A percentile compares a stretch with the other conserved stretches of the same genome.
These are phyloP conservation scores for Falco concolor DNA, from an alignment of 2,797 vertebrate species.

Conservation along the genomic window DNA sequence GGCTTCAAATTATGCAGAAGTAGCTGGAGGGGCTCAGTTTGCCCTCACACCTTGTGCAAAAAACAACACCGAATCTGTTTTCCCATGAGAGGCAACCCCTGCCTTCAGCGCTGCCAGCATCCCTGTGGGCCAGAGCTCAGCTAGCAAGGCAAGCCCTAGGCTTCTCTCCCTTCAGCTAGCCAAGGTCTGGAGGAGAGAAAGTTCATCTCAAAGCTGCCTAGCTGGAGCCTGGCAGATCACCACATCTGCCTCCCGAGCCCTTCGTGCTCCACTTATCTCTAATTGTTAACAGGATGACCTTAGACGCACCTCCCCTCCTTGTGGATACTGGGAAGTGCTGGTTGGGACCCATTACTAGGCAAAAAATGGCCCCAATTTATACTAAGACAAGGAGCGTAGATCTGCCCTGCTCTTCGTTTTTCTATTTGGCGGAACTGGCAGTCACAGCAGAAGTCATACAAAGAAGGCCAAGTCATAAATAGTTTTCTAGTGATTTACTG, in stretches of 20 bases:
- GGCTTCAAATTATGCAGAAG: not conserved
- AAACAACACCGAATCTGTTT: not conserved
- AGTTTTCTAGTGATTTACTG: constrained; percentile 34
- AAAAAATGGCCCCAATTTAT: not conserved
- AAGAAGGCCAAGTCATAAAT: constrained; percentile 31
- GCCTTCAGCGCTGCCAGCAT: not conserved
- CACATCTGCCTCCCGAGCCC: not conserved
- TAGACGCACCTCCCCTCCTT: not conserved
- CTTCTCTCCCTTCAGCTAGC: not conserved
- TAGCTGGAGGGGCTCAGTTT: not conserved
- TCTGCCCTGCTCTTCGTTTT: constrained; percentile 5
- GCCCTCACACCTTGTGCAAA: not conserved
- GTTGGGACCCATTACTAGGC: not conserved
- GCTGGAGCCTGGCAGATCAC: not conserved
- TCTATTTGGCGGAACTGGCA: not conserved
- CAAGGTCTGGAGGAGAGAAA: not conserved
- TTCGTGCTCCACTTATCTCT: not conserved
- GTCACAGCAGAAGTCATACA: not conserved
- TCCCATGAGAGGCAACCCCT: not conserved
- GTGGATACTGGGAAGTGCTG: not conserved
- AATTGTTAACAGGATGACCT: not conserved
- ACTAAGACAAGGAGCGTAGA: not conserved
- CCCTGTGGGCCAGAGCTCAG: not conserved
- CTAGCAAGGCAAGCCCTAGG: not conserved
- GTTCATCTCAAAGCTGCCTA: not conserved